Evolutionary conservation across 2,113 vertebrate species (phyloP).

Genomic region (Tapirus terrestris): DNA sequence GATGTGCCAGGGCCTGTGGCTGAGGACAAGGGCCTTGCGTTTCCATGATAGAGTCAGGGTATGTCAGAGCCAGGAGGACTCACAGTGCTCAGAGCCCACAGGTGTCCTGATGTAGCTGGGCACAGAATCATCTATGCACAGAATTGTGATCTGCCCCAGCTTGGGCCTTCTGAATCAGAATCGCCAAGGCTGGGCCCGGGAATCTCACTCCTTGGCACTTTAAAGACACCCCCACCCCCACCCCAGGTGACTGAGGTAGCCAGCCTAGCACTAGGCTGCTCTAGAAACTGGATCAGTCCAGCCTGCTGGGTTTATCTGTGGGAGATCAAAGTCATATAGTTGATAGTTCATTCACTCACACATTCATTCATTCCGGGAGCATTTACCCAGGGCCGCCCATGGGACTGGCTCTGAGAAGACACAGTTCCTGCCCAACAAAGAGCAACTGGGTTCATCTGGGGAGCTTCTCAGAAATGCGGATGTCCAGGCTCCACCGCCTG

Average conservation of each 20-base stretch:
- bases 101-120: not conserved
- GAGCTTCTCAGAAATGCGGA: not conserved
- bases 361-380: not conserved
- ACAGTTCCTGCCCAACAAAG: not conserved
- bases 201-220: not conserved
- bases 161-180: not conserved
- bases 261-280: not conserved
- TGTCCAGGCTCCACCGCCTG: not conserved
- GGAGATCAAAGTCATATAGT: not conserved
- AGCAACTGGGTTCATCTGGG: not conserved
- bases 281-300: not conserved
- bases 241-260: not conserved
- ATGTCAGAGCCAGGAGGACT: not conserved
- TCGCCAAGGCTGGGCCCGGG: not conserved
- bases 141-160: not conserved
- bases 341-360: not conserved
- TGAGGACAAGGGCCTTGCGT: not conserved
- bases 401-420: not conserved
- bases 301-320: not conserved
- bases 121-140: not conserved
- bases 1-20: not conserved
- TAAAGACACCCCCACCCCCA: not conserved
- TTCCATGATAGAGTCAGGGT: not conserved
- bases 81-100: not conserved
- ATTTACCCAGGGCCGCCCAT: not conserved